Conservation (phyloP, 2,888 invertebrate genomes). For the Synergus umbraculus region DNA sequence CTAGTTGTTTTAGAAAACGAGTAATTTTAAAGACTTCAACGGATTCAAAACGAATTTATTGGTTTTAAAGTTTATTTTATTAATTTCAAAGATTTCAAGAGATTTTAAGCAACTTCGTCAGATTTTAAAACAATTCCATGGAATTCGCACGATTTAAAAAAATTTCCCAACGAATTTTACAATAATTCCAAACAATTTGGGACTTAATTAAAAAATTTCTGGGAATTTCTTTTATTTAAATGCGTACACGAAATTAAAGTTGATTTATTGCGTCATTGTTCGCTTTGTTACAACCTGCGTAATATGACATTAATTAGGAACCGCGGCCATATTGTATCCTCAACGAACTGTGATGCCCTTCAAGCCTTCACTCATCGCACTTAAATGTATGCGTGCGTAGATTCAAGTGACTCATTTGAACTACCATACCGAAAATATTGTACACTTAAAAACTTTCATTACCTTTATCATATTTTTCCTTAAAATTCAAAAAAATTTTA, state of each 20-base stretch:
- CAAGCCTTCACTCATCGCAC: not conserved
- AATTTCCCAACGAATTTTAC: no score
- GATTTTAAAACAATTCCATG: no score
- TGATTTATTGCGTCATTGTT: not conserved
- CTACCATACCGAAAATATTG: not conserved
- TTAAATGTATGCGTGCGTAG: conserved; percentile 18
- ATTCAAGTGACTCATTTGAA: conserved; percentile 6
- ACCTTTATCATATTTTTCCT: not conserved
- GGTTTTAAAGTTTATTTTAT: no score
- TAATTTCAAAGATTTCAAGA: no score
- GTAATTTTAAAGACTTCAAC: no score
- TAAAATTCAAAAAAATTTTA: not conserved
- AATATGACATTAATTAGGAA: conserved; percentile 29
- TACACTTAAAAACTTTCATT: not conserved
- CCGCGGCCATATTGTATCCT: conserved; percentile 26
- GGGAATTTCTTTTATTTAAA: not conserved
- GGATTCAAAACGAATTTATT: no score
- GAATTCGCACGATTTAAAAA: no score
- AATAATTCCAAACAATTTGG: no score
- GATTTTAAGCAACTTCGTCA: no score
- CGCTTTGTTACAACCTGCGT: conserved; percentile 3
- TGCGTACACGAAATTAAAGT: not conserved
- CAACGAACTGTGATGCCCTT: conserved; percentile 30
- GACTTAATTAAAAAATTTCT: no score
- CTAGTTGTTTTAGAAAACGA: no score